These are phyloP conservation scores for Doryteuthis pealeii DNA, from an alignment of 1,140 invertebrate genomes.

Conservation along the genomic window DNA sequence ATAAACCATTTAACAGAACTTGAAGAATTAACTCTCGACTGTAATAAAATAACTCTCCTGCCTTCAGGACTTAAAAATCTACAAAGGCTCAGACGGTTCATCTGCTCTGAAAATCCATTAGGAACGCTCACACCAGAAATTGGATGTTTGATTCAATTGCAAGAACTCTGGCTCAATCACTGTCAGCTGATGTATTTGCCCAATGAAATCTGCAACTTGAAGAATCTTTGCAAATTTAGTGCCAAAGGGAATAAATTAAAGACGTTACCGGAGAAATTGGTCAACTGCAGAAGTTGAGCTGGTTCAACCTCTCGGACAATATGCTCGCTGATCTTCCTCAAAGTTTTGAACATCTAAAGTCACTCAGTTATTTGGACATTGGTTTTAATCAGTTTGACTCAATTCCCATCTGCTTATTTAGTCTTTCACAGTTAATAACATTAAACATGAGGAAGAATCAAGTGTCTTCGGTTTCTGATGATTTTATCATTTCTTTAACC, in stretches of 20 bases:
- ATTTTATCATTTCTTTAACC: slow-evolving; percentile 42
- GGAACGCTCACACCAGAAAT: slow-evolving; percentile 43
- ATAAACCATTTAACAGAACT: slow-evolving; percentile 35
- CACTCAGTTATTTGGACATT: slow-evolving; percentile 48
- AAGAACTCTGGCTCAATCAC: slow-evolving; percentile 50
- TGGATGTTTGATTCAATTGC: slow-evolving; percentile 35
- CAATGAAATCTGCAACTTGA: slow-evolving; percentile 42
- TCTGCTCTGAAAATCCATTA: slow-evolving; percentile 48
- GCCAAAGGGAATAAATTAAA: slow-evolving; percentile 41
- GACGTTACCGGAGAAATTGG: slow-evolving; percentile 39
- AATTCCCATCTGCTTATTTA: slow-evolving; percentile 43
- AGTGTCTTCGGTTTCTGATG: slow-evolving; percentile 40
- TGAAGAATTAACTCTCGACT: slow-evolving; percentile 51
- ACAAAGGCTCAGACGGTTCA: slow-evolving; percentile 45
- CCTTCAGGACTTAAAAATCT: slow-evolving; percentile 44
- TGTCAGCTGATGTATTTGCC: slow-evolving; percentile 46
- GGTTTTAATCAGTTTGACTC: slow-evolving; percentile 43
- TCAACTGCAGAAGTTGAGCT: slow-evolving; percentile 38
- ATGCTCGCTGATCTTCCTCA: slow-evolving; percentile 39
- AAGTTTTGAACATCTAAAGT: slow-evolving; percentile 35
- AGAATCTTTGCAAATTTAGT: slow-evolving; percentile 46
- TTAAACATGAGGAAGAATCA: slow-evolving; percentile 44
- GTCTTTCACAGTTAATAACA: slow-evolving; percentile 34
- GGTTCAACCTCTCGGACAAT: slow-evolving; percentile 54
- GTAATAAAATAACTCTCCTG: slow-evolving; percentile 53